Evolutionary conservation across 2,113 vertebrate species (phyloP), one percentile per base, ranked within the genome.

Genomic region (Eupsittula cactorum): DNA sequence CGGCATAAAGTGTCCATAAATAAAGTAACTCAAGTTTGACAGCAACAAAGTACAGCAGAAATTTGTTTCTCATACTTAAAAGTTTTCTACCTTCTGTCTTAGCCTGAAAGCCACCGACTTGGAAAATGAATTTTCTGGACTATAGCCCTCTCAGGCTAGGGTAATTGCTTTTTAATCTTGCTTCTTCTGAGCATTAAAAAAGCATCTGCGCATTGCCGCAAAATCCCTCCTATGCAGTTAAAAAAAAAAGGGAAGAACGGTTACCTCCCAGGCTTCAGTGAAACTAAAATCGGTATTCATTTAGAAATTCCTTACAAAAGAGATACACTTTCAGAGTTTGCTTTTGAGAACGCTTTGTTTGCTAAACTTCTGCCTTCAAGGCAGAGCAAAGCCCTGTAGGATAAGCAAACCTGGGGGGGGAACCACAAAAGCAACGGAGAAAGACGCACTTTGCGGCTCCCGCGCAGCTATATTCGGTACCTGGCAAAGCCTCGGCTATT

Each of bases 381-480:
- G 21, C 57, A 37, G 39, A 42, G 23, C 18, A 65, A n/a, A 47
- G 13, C 29, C 60, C 60, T 39, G 46, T 4, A 59, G 75, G 55
- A 52, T 41, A 69, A 55, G 27, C 16, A 37, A 59, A 69, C 13
- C 13, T 17, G 11, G 16, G 0, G 10, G 17, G 0, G 8, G 17
- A 10, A 7, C 41, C 20, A 44, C 42, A 37, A 9, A 19, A 41
- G 29, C 39, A n/a, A 24, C 29, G 1, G 47, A 0, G 44, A 57
- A n/a, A 62, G 35, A 28, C 0, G 35, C 25, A 31, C 25, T n/a
- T 39, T 1, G 8, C 20, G 16, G 18, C 21, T 35, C 16, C 33
- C 1, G 13, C 0, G 0, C 5, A 6, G 39, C 44, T 7, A 18
- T 4, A 18, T 4, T 5, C 7, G 39, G 44, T 49, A 55, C 49